Conservation (phyloP, 2,888 invertebrate genomes). For the Philopedon plagiatum region DNA sequence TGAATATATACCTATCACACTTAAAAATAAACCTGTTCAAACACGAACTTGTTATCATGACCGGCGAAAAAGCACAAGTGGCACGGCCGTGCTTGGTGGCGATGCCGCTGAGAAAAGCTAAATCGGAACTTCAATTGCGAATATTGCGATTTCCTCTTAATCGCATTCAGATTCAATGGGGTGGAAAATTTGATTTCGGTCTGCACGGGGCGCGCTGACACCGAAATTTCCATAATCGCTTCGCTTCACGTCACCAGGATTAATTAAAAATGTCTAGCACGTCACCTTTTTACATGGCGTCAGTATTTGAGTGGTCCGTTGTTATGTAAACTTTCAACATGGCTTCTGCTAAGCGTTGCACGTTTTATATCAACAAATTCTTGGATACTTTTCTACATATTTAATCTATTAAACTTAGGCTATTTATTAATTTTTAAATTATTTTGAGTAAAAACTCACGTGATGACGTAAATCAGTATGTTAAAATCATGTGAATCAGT, state of each 20-base stretch:
- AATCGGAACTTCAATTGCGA: constrained; percentile 33
- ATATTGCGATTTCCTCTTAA: constrained; percentile 62
- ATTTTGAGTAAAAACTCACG: too few relatives aligned
- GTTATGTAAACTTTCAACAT: constrained; percentile 16
- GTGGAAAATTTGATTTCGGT: constrained; percentile 67
- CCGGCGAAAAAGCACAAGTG: constrained; percentile 14
- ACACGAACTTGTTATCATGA: constrained; percentile 17
- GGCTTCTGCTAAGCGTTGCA: neutral
- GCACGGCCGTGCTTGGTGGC: constrained; percentile 29
- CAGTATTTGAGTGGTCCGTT: constrained; percentile 47
- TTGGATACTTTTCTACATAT: neutral
- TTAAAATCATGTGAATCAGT: too few relatives aligned
- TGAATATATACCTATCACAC: neutral
- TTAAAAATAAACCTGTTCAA: constrained; percentile 10
- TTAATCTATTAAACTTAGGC: too few relatives aligned
- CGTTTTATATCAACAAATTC: neutral
- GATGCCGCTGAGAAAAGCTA: constrained; percentile 23
- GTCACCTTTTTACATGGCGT: constrained; percentile 55
- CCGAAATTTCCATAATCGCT: constrained; percentile 67
- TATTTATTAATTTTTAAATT: too few relatives aligned
- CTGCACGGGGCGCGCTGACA: constrained; percentile 62
- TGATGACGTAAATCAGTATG: too few relatives aligned
- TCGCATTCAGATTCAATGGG: constrained; percentile 67
- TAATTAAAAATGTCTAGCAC: constrained; percentile 68
- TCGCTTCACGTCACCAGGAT: constrained; percentile 61